These are phyloP conservation scores for Chlamydotis undulata DNA, from an alignment of 2,113 vertebrate species.

Conservation along the genomic window DNA sequence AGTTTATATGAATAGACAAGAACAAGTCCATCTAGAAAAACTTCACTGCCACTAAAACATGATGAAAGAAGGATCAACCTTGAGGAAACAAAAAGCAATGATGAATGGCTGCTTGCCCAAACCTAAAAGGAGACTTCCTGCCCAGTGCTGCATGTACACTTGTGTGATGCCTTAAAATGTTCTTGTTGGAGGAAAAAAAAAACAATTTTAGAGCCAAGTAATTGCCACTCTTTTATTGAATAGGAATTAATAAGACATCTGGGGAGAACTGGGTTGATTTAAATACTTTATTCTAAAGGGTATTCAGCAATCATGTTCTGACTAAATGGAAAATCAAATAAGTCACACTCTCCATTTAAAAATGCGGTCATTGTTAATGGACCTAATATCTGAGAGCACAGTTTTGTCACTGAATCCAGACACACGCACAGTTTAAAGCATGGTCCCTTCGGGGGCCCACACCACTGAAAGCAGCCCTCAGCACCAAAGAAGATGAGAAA, in stretches of 20 bases:
- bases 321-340: slow-evolving; percentile 42
- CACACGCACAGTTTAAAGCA: neutral
- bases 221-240: slow-evolving; percentile 11
- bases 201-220: neutral
- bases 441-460: neutral
- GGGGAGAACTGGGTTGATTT: slow-evolving; percentile 8
- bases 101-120: slow-evolving; percentile 1
- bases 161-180: neutral
- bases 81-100: neutral
- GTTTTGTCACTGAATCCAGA: neutral
- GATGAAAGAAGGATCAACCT: neutral
- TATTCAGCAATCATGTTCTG: slow-evolving; percentile 7
- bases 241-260: slow-evolving; percentile 11
- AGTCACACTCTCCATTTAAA: slow-evolving; percentile 21
- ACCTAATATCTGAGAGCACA: neutral
- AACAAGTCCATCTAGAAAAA: neutral
- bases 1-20: neutral
- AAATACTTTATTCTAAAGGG: slow-evolving; percentile 23
- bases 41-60: neutral
- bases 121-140: neutral
- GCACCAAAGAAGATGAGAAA: neutral
- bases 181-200: neutral
- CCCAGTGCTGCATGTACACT: neutral
- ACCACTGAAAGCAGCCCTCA: neutral
- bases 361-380: neutral